Evolutionary conservation across 2,113 vertebrate species (phyloP), one percentile per base, ranked within the genome.

Genomic region (Stigmatopora nigra): DNA sequence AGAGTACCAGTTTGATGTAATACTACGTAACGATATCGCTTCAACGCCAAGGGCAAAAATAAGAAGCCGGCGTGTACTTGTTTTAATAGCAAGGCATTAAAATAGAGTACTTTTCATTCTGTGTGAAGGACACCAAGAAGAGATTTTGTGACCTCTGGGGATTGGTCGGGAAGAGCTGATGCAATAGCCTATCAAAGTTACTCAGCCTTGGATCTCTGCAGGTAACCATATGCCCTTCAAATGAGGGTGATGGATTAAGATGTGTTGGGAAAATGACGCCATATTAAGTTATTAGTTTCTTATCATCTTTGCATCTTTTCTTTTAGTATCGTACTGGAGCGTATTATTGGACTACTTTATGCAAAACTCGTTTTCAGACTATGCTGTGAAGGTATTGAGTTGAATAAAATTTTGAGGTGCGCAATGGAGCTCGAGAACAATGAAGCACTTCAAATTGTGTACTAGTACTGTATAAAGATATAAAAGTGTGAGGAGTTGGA

Each of bases 1-100:
- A 2, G 46, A 75, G 81, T 13, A 62, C 11, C 31, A 48, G 76
- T 72, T 85, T 88, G 86, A 85, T 82, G 82, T 86, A 88, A 88
- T 79, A 68, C 35, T 51, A 75, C 76, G 86, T 80, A 85, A 86
- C 73, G 83, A 72, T 22, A 69, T 48, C 12, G 69, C 78, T 63
- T 74, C 72, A 76, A 75, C 77, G 78, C 78, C 84, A 84, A 84
- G 84, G 83, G 81, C 83, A 78, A 75, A 38, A 62, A 31, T 80
- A 85, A 84, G 82, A 80, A 83, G 78, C 77, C 64, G 57, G 70
- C 74, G 72, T 70, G 73, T 66, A 64, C 71, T 76, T 57, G 69
- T 73, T 80, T 79, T 79, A 84, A 82, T 82, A 78, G 80, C 68
- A 73, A 49, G 73, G 63, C 74, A 79, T 84, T 84, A 79, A 86